A percentile compares a stretch with the other conserved stretches of the same genome.
Conservation (phyloP, 2,797 vertebrate species). For the Vireo griseus region DNA sequence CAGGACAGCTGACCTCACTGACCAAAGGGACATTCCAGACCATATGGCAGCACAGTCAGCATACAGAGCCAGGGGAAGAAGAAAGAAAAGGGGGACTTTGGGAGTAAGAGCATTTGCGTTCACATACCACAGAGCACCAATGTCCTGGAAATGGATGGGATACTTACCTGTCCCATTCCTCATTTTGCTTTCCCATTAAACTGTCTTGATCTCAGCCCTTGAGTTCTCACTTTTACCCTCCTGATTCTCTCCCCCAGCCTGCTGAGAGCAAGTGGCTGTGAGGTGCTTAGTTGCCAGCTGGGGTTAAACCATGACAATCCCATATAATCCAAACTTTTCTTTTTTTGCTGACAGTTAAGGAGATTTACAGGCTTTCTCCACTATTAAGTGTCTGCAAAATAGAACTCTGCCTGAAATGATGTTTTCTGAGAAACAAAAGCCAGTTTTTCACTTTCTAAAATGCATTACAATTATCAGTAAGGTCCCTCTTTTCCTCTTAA, state of each 20-base stretch:
- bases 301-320: neutral
- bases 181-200: neutral
- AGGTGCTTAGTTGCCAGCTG: neutral
- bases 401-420: neutral
- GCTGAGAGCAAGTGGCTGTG: rapidly evolving
- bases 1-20: neutral
- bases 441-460: neutral
- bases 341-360: neutral
- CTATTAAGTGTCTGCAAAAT: neutral
- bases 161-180: neutral
- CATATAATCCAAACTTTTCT: neutral
- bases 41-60: rapidly evolving
- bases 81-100: neutral
- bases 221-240: neutral
- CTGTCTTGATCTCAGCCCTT: neutral
- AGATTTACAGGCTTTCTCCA: neutral
- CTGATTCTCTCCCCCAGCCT: neutral
- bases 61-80: rapidly evolving
- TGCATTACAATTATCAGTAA: neutral
- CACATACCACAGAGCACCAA: rapidly evolving
- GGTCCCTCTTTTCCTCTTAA: neutral
- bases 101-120: neutral
- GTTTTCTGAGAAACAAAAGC: neutral
- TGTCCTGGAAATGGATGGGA: neutral
- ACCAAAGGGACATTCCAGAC: neutral